Percentiles rank a stretch among this genome's conserved stretches.
Evolutionary conservation across 2,888 invertebrate genomes (phyloP).

Genomic region (Tenthredo distinguenda): DNA sequence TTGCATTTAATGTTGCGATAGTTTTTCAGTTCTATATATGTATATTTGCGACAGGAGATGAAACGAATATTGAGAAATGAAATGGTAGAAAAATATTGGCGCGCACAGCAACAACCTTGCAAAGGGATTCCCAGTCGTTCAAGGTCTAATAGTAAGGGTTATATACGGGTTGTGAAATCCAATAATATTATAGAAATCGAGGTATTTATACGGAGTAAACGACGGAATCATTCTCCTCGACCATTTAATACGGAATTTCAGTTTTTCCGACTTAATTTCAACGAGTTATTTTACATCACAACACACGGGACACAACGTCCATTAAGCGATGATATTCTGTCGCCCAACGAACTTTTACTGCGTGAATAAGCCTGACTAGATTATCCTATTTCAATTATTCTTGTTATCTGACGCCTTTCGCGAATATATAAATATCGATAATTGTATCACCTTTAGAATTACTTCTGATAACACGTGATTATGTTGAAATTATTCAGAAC

Average conservation of each 20-base stretch:
- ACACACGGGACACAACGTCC: conserved; percentile 23
- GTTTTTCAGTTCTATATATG: not conserved
- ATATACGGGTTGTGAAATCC: not conserved
- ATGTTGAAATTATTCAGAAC: conserved; percentile 10
- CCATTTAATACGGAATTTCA: not conserved
- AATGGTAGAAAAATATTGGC: conserved; percentile 26
- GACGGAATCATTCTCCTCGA: not conserved
- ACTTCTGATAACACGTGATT: not conserved
- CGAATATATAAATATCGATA: not conserved
- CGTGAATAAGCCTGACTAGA: not conserved
- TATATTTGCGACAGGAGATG: not conserved
- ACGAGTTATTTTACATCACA: conserved; percentile 1
- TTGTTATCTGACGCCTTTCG: not conserved
- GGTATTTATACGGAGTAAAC: not conserved
- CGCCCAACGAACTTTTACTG: not conserved
- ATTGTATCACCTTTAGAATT: conserved; percentile 12
- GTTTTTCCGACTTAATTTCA: not conserved
- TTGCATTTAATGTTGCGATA: not conserved
- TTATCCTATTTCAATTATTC: not conserved
- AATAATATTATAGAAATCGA: not conserved
- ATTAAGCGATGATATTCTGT: conserved; percentile 13
- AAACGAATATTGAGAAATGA: not conserved
- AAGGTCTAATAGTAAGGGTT: conserved; percentile 8
- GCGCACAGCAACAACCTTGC: conserved; percentile 52
- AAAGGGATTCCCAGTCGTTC: not conserved